Evolutionary conservation across 2,888 invertebrate species (phyloP).

Genomic region (Oxycera nigricornis): DNA sequence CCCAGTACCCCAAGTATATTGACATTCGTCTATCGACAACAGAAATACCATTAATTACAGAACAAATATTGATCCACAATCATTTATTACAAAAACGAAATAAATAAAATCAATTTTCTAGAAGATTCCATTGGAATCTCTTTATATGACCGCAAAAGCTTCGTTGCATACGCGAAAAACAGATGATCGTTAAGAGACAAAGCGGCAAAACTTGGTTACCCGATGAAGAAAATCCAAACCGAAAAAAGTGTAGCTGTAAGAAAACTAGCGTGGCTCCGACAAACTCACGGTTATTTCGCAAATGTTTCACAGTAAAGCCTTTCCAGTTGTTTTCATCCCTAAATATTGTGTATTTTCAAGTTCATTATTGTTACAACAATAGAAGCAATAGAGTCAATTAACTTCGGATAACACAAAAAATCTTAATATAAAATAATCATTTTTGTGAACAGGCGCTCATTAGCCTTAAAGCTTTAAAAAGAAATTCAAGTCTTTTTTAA

Average conservation of each 20-base stretch:
- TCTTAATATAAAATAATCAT: constrained; percentile 10
- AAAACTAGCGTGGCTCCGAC: too few species aligned
- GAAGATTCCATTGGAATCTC: too few species aligned
- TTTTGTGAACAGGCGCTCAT: neutral
- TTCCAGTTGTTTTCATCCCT: neutral
- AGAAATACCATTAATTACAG: neutral
- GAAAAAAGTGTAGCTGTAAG: too few species aligned
- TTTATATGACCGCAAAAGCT: too few species aligned
- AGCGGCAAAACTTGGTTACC: too few species aligned
- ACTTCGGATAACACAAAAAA: constrained; percentile 25
- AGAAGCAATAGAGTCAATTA: neutral
- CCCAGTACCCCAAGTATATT: neutral
- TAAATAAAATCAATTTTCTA: constrained; percentile 29
- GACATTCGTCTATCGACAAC: neutral
- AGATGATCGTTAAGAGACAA: too few species aligned
- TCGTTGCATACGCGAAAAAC: too few species aligned
- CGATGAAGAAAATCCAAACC: too few species aligned
- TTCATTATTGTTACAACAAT: constrained; percentile 15
- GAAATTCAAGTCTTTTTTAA: neutral
- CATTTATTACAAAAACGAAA: constrained; percentile 26
- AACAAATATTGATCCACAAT: neutral
- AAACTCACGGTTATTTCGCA: too few species aligned
- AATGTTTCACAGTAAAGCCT: neutral
- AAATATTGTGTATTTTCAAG: neutral
- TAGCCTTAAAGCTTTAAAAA: constrained; percentile 1